These are phyloP conservation scores for Enteromius afrohamiltoni DNA, from an alignment of 2,797 vertebrate species.

Conservation along the genomic window DNA sequence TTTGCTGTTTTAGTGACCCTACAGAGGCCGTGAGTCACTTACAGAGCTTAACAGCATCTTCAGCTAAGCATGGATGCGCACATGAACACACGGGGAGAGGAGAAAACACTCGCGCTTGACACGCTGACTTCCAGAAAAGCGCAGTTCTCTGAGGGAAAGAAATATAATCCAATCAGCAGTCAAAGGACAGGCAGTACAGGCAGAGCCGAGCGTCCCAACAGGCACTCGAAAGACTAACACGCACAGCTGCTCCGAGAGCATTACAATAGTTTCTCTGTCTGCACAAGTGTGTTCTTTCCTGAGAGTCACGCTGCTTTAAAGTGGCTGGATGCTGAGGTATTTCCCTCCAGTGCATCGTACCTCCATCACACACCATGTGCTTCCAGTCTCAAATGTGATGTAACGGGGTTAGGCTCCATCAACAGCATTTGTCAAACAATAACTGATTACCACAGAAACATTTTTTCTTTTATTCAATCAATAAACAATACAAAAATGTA, in stretches of 20 bases:
- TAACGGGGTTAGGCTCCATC: background rate
- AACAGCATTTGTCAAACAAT: background rate
- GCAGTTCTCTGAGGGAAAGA: slow-evolving; percentile 46
- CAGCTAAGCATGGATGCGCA: slow-evolving; percentile 38
- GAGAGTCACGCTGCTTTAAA: background rate
- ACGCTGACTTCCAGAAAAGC: slow-evolving; percentile 52
- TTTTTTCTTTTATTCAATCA: background rate
- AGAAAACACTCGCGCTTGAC: slow-evolving; percentile 52
- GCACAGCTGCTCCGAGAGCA: slow-evolving; percentile 47
- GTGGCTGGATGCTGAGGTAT: slow-evolving; percentile 25
- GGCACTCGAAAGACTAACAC: slow-evolving; percentile 36
- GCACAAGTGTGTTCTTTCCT: slow-evolving; percentile 25
- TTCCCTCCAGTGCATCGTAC: slow-evolving; percentile 20
- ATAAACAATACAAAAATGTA: background rate
- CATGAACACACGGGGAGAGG: slow-evolving; percentile 41
- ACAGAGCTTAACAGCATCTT: slow-evolving; percentile 58
- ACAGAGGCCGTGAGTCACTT: slow-evolving; percentile 55
- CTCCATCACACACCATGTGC: background rate
- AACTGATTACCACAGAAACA: background rate
- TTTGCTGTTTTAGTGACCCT: slow-evolving; percentile 56
- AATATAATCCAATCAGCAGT: slow-evolving; percentile 71
- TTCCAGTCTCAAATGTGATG: background rate
- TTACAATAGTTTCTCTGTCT: slow-evolving; percentile 54
- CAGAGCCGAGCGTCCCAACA: slow-evolving; percentile 40
- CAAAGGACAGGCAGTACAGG: slow-evolving; percentile 68